Evolutionary conservation across 2,113 vertebrate genomes (phyloP).

Genomic region (Halichoerus grypus): DNA sequence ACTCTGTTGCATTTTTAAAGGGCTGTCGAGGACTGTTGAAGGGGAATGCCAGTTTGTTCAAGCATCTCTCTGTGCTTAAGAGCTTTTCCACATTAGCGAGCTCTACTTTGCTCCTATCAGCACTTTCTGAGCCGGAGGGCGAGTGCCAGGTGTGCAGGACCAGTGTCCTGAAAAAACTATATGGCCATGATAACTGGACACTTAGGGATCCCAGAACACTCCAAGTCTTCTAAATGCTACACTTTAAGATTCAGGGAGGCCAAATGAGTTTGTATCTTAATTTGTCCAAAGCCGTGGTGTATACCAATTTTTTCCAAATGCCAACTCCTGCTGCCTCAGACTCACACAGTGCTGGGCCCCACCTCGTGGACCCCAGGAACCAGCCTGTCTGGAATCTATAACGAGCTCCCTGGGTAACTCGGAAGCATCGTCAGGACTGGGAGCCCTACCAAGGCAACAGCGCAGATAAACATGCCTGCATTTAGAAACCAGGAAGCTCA

Average conservation of each 20-base stretch:
- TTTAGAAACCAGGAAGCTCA: conserved; percentile 39
- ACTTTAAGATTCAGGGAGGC: background rate
- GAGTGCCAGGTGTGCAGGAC: background rate
- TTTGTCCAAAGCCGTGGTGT: background rate
- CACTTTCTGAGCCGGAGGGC: background rate
- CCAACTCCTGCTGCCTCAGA: background rate
- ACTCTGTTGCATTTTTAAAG: conserved; percentile 12
- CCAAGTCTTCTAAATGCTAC: background rate
- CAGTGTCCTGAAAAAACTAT: background rate
- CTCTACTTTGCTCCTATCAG: background rate
- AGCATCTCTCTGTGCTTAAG: background rate
- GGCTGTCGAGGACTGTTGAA: background rate
- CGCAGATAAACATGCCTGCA: conserved; percentile 19
- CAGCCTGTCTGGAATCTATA: background rate
- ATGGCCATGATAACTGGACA: background rate
- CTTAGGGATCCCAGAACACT: background rate
- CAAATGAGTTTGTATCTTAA: background rate
- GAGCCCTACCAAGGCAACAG: conserved; percentile 52
- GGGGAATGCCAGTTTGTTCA: background rate
- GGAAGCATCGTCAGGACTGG: conserved; percentile 38
- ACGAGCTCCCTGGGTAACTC: conserved; percentile 42
- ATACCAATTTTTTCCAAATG: background rate
- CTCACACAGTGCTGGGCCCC: background rate
- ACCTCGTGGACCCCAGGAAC: background rate
- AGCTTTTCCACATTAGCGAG: background rate